phyloP scores from a whole-genome alignment of 1,140 invertebrate species.

The Saccostrea cuccullata region DNA sequence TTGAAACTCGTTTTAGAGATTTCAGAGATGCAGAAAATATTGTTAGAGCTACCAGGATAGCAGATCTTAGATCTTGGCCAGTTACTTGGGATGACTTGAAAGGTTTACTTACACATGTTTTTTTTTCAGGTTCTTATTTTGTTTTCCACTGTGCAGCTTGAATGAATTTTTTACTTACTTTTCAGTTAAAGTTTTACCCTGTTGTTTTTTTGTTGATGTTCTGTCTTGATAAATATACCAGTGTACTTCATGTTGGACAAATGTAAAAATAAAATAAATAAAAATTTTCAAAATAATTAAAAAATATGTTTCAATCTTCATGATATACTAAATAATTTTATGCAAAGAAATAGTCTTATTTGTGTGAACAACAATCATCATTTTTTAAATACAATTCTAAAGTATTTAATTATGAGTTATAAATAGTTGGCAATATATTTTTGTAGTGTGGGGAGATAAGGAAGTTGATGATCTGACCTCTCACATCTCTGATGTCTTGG shows the following conservation, averaged over 20 bases:
- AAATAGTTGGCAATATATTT: neutral
- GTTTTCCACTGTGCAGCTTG: too few species aligned
- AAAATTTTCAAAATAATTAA: neutral
- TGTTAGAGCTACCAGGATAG: constrained; percentile 31
- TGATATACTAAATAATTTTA: neutral
- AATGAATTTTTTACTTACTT: too few species aligned
- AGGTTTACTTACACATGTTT: constrained; percentile 11
- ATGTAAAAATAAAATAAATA: too few species aligned
- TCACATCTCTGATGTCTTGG: neutral
- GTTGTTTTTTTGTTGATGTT: too few species aligned
- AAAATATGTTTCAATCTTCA: neutral
- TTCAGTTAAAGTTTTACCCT: too few species aligned
- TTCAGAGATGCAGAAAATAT: constrained; percentile 35
- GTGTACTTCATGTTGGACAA: too few species aligned
- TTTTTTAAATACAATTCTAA: neutral
- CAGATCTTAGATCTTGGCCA: constrained; percentile 14
- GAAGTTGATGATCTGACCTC: neutral
- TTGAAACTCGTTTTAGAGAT: constrained; percentile 34
- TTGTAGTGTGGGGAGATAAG: constrained; percentile 24
- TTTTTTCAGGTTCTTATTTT: neutral
- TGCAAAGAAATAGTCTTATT: neutral
- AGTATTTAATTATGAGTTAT: neutral
- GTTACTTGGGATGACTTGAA: constrained; percentile 6
- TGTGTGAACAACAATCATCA: neutral
- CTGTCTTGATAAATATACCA: too few species aligned